Base-by-base conservation (phyloP, 2,113 vertebrate species). In the Cyanoramphus novaezelandiae region DNA sequence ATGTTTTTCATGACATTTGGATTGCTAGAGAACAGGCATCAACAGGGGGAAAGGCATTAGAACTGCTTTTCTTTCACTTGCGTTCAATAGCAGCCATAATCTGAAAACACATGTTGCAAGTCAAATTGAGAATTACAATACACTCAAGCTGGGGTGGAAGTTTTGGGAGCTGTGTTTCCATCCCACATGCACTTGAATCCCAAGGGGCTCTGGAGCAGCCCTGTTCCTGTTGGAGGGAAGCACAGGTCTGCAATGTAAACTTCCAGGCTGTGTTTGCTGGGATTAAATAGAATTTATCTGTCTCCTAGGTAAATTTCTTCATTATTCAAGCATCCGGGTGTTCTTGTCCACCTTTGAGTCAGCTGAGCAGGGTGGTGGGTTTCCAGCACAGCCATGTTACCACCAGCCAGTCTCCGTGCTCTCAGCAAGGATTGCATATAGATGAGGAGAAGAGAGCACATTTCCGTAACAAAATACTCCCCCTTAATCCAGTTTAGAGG, bases 321-420 rank as follows among this genome's bases (percentile, higher is more conserved):
- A 13, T 41, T 65, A 8, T 74, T 76, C 0, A 4, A 67, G 24
- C 14, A 25, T 6, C 27, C 64, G 63, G 12, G 21, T 62, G 28
- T 5, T 20, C 55, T 65, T 47, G 44, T 33, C 25, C 31, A 44
- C 18, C 28, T 68, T n/a, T 0, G 11, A 53, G 65, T 68, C 33
- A 11, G 7, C 18, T 24, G 52, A 47, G 65, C 28, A 19, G 47
- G 43, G 44, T 44, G 43, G 7, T 37, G 62, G 41, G 3, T 44
- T 67, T 72, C 74, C 79, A 70, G 55, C 23, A 41, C 14, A 39
- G 33, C 12, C 37, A 1, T 20, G n/a, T 71, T 2, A 1, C 29
- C n/a, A 0, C 11, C 0, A 0, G 41, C 63, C 74, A 17, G 59
- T 49, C 50, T n/a, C 1, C 0, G n/a, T 55, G 39, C 71, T 57